Evolutionary conservation across 1,140 invertebrate genomes (phyloP).

Genomic region (Vollenhovia emeryi): DNA sequence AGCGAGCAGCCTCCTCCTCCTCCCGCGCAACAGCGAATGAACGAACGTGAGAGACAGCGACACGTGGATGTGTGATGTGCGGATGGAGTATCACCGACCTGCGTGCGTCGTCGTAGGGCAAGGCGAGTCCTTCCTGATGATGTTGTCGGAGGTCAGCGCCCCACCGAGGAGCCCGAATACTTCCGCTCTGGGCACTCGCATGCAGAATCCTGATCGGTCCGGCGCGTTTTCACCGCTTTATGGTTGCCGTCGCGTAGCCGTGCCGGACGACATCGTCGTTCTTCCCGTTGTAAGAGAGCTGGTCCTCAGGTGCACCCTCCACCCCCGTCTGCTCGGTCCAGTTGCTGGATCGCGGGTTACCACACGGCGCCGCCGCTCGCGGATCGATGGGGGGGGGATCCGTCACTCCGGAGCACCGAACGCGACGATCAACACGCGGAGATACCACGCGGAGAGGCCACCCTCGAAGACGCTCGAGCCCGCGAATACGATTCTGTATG

Average conservation of each 20-base stretch:
- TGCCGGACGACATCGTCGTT: slow-evolving; percentile 37
- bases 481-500: background rate
- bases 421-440: slow-evolving; percentile 47
- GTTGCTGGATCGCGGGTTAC: background rate
- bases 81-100: slow-evolving; percentile 76
- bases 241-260: slow-evolving; percentile 37
- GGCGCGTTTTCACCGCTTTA: slow-evolving; percentile 51
- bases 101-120: slow-evolving; percentile 73
- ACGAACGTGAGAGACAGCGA: slow-evolving; percentile 52
- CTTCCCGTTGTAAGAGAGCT: too few relatives aligned
- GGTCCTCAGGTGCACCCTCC: too few relatives aligned
- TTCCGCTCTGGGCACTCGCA: slow-evolving; percentile 80
- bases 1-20: background rate
- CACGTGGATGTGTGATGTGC: slow-evolving; percentile 57
- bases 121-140: slow-evolving; percentile 71
- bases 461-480: slow-evolving; percentile 21
- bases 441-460: background rate
- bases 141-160: slow-evolving; percentile 75
- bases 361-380: background rate
- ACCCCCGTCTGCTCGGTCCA: too few relatives aligned
- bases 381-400: background rate
- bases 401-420: slow-evolving; percentile 29
- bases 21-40: slow-evolving; percentile 52
- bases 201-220: slow-evolving; percentile 69
- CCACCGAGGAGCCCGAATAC: slow-evolving; percentile 78